Evolutionary conservation across 2,797 vertebrate genomes (phyloP), one percentile per base, ranked within the genome.

Genomic region (Notoglanidium macrostoma): DNA sequence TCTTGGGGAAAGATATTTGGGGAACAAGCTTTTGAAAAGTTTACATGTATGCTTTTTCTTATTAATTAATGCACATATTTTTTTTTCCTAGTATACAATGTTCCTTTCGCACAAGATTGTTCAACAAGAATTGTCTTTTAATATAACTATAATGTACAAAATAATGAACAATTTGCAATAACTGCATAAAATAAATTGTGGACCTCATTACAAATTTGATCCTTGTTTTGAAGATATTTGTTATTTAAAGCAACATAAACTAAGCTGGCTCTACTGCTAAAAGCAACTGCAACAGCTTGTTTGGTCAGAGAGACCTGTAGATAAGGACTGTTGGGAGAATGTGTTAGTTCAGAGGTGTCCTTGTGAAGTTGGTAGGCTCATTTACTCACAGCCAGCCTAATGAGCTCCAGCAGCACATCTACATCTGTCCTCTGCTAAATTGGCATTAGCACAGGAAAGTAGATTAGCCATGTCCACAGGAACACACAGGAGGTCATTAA

Each of bases 391-490:
- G 90, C 87, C 23, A 61, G 88, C 79, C 89, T 92, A 92, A 94
- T 89, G 88, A 91, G 86, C 67, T 90, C 77, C 90, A 87, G 85
- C 86, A 81, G 79, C 85, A 91, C 89, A 90, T 89, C 91, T 87
- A 83, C 84, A 90, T 89, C 88, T 86, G 88, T 85, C 89, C 87
- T 86, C 86, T 87, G 85, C 90, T 74, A 89, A 46, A 61, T 84
- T 76, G 77, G 88, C 86, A 76, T 78, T 72, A 87, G 74, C 89
- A 92, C 86, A 84, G 78, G 88, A 89, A 90, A 73, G 84, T 55
- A 91, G 92, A 94, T 94, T 91, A 92, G 87, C 87, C 80, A 40
- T 87, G 89, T 92, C 74, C 57, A 32, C 35, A 92, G 70, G 89
- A 85, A 85, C 88, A 88, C 87, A 90, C 74, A 68, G 74, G 49